Base-by-base conservation (phyloP, 2,888 invertebrate genomes). In the Xanthia icteritia region DNA sequence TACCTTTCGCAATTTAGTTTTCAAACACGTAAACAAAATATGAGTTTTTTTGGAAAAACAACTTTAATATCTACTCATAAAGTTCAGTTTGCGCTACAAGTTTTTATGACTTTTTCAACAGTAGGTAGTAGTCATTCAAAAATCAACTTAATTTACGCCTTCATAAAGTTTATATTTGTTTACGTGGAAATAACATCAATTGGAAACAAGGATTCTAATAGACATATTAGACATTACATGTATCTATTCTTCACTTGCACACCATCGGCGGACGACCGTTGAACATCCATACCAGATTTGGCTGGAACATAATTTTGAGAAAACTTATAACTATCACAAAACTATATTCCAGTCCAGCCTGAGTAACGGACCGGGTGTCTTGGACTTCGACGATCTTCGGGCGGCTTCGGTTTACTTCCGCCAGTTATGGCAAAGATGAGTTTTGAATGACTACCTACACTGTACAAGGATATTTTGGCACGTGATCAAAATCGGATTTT, bases 291-390 rank as follows among this genome's bases (percentile, higher is more conserved):
- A 67, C 39, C 76, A 79, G 76, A 42, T 11, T 60, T 0, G 81
- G 81, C 58, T 83, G 81, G 83, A 81, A 81, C 81, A 81, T 81
- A 83, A 78, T 81, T 83, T 83, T 83, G 64, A 51, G 81, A 45
- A 56, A 11, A 68, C 15, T 15, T 27, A 36, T 8, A 27, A 77
- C 64, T 23, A 56, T 79, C 81, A 23, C 64, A 79, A 61, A 60
- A 83, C 58, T 81, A 81, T 83, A 20, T 81, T 45, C 64, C 83
- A 83, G 68, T 60, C 68, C 45, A 27, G 51, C 64, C 67, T 73
- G 64, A 13, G 36, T 69, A 58, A 64, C n/a, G n/a, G 45, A 83
- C 68, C 39, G 20, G 8, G 61, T 0, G 17, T 36, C 61, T 63
- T 70, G 61, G 61, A 17, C 23, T 63, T 70, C 66, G 61, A 17